Conservation (phyloP, 1,140 invertebrate genomes). For the Bacillus rossius region DNA sequence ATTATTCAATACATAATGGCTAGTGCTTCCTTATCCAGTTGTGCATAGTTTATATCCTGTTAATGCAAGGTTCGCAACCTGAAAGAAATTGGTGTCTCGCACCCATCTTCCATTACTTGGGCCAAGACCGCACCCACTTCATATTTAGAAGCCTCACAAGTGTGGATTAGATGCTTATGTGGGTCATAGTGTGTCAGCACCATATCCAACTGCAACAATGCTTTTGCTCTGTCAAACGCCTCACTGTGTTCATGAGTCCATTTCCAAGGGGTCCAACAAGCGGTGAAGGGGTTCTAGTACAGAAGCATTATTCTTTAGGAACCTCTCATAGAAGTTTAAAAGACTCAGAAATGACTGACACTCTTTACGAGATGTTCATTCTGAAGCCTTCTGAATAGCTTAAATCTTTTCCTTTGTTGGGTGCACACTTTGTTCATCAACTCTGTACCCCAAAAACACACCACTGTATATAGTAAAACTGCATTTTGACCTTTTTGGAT, state of each 20-base stretch:
- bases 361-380: conserved; percentile 33
- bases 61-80: conserved; percentile 16
- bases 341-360: conserved; percentile 36
- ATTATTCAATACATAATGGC: conserved; percentile 37
- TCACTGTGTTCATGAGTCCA: conserved; percentile 29
- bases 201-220: conserved; percentile 9
- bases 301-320: too few species aligned
- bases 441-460: conserved; percentile 34
- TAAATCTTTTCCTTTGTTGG: conserved; percentile 31
- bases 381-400: conserved; percentile 35
- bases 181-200: conserved; percentile 32
- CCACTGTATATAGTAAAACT: conserved; percentile 28
- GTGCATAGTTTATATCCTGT: conserved; percentile 41
- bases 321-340: neutral
- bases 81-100: conserved; percentile 33
- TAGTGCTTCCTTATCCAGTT: conserved; percentile 42
- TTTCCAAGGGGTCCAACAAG: conserved; percentile 24
- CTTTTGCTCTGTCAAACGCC: conserved; percentile 28
- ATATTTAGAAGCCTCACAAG: conserved; percentile 32
- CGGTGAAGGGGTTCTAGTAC: neutral
- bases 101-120: conserved; percentile 28
- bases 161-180: conserved; percentile 24
- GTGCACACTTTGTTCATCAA: conserved; percentile 34
- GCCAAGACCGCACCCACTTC: conserved; percentile 36
- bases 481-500: conserved; percentile 34